Evolutionary conservation across 2,888 invertebrate genomes (phyloP).

Genomic region (Acleris sparsana): DNA sequence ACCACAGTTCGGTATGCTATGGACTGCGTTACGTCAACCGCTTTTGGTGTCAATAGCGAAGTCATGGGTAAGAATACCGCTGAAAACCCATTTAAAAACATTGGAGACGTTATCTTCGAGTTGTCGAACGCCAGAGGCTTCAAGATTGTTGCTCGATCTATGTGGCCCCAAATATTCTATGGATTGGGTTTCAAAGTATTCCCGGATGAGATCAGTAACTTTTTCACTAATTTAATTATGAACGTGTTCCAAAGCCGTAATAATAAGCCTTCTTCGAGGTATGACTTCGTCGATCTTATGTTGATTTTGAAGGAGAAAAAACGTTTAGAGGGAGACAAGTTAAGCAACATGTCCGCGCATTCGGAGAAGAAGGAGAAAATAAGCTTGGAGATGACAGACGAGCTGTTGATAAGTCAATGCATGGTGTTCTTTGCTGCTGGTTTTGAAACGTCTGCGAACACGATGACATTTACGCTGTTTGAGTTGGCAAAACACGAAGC

Average conservation of each 20-base stretch:
- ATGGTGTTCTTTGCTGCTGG: conserved; percentile 79
- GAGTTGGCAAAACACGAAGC: conserved; percentile 73
- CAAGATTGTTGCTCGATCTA: conserved; percentile 20
- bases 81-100: conserved; percentile 30
- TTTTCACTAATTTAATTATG: conserved; percentile 22
- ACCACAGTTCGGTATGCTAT: conserved; percentile 36
- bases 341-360: conserved; percentile 35
- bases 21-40: conserved; percentile 36
- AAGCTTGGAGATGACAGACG: conserved; percentile 57
- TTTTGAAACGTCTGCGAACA: conserved; percentile 79
- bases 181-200: conserved; percentile 11
- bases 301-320: conserved; percentile 36
- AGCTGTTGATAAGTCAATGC: conserved; percentile 79
- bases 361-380: conserved; percentile 42
- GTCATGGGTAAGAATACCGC: conserved; percentile 25
- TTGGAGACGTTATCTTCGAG: conserved; percentile 26
- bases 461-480: conserved; percentile 71
- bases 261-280: conserved; percentile 31
- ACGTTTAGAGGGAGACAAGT: conserved; percentile 39
- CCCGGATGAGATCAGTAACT: conserved; percentile 4
- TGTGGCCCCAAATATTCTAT: conserved; percentile 36
- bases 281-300: conserved; percentile 43
- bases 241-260: conserved; percentile 31
- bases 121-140: conserved; percentile 1
- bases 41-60: conserved; percentile 36